phyloP scores from a whole-genome alignment of 2,113 vertebrate species.

The Sialia sialis region DNA sequence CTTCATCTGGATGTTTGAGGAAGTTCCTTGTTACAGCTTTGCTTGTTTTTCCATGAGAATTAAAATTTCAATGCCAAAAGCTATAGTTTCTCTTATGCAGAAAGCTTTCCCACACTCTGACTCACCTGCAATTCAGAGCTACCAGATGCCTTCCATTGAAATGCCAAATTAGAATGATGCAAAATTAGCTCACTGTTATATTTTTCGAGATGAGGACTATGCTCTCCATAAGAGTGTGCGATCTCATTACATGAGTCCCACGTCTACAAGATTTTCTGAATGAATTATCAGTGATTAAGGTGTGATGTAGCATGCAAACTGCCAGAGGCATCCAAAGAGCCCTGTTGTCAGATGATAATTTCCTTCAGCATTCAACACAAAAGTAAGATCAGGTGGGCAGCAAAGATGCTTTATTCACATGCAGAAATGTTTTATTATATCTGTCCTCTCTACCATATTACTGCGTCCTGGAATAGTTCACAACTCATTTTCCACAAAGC shows the following conservation, averaged over 20 bases:
- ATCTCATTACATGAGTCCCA: not conserved
- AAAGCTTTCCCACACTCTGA: not conserved
- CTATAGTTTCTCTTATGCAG: not conserved
- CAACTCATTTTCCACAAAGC: not conserved
- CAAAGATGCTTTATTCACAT: not conserved
- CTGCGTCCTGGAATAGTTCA: not conserved
- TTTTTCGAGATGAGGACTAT: not conserved
- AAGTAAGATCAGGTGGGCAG: not conserved
- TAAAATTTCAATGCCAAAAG: not conserved
- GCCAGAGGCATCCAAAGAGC: not conserved
- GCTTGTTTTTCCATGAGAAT: not conserved
- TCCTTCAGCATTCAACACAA: not conserved
- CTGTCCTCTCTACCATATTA: not conserved
- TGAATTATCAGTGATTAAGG: not conserved
- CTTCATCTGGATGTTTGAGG: not conserved
- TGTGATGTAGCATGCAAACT: not conserved
- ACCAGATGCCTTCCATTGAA: not conserved
- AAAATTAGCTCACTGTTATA: not conserved
- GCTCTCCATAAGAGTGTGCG: not conserved
- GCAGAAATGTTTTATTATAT: not conserved
- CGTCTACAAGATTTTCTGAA: not conserved
- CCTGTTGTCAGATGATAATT: not conserved
- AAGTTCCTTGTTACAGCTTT: not conserved
- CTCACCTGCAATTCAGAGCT: not conserved
- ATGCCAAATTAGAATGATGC: not conserved